Evolutionary conservation across 2,888 invertebrate genomes (phyloP).

Genomic region (Ochropacha duplaris): DNA sequence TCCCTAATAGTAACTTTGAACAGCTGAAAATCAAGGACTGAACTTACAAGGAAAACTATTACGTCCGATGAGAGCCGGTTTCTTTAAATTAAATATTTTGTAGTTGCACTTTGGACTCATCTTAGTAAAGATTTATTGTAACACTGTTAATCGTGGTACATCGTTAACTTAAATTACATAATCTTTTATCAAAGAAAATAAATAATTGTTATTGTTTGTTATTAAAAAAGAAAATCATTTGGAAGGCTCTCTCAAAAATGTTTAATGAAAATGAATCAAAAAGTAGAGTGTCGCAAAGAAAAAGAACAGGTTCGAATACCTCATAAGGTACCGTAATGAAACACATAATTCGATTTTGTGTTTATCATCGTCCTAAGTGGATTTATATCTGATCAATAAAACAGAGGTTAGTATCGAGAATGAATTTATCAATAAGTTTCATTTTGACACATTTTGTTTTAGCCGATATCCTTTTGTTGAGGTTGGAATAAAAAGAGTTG

Average conservation of each 20-base stretch:
- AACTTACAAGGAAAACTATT: no score
- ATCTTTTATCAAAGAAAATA: no score
- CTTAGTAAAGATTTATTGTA: no score
- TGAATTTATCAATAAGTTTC: conserved; percentile 40
- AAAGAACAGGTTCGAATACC: conserved; percentile 16
- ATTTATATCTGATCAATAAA: conserved; percentile 66
- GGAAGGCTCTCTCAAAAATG: not conserved
- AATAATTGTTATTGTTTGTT: no score
- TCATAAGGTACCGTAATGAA: conserved; percentile 54
- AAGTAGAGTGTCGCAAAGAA: conserved; percentile 13
- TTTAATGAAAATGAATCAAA: not conserved
- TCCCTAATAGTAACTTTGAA: no score
- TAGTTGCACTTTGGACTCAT: no score
- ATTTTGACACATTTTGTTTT: conserved; percentile 18
- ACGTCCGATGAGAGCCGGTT: no score
- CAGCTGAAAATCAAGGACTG: no score
- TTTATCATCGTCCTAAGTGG: conserved; percentile 70
- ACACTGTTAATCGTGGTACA: no score
- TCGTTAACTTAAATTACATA: no score
- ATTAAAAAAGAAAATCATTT: no score
- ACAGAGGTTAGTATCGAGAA: conserved; percentile 49
- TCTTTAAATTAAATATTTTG: no score
- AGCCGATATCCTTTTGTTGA: conserved; percentile 11
- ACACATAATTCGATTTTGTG: conserved; percentile 70
- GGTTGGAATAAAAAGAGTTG: not conserved